These are phyloP conservation scores for Sebastes matsubarae DNA, from an alignment of 2,797 vertebrate species.

Conservation along the genomic window DNA sequence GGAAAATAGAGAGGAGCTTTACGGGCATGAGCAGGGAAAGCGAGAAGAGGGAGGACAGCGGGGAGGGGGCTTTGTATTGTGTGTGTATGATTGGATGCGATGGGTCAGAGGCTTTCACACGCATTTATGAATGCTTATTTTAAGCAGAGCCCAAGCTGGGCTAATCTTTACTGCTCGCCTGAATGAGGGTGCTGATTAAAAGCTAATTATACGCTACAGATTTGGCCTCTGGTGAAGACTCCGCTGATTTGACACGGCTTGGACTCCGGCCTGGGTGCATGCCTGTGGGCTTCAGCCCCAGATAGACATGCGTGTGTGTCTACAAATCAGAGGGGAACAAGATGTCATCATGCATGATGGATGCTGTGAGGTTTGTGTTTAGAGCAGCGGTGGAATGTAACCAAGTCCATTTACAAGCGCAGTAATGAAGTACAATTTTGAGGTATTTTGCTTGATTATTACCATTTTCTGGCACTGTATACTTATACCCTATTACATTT, in stretches of 20 bases:
- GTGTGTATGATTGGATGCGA: slow-evolving; percentile 70
- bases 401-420: slow-evolving; percentile 3
- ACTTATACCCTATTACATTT: neutral
- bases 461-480: neutral
- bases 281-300: slow-evolving; percentile 65
- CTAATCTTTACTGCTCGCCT: slow-evolving; percentile 77
- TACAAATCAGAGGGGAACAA: slow-evolving; percentile 42
- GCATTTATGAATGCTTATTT: slow-evolving; percentile 81
- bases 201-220: slow-evolving; percentile 86
- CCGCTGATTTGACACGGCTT: slow-evolving; percentile 75
- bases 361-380: slow-evolving; percentile 43
- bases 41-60: slow-evolving; percentile 24
- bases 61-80: slow-evolving; percentile 53
- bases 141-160: slow-evolving; percentile 73
- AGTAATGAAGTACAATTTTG: neutral
- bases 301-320: slow-evolving; percentile 47
- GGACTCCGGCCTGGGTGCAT: slow-evolving; percentile 60
- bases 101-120: slow-evolving; percentile 78
- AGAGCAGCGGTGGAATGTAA: neutral
- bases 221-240: slow-evolving; percentile 81
- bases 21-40: slow-evolving; percentile 7
- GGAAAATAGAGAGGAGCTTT: slow-evolving; percentile 31
- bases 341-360: slow-evolving; percentile 41
- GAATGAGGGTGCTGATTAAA: slow-evolving; percentile 84
- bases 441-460: neutral